A percentile compares a stretch with the other conserved stretches of the same genome.
phyloP scores from a whole-genome alignment of 1,140 invertebrate species.

The Polyergus mexicanus region DNA sequence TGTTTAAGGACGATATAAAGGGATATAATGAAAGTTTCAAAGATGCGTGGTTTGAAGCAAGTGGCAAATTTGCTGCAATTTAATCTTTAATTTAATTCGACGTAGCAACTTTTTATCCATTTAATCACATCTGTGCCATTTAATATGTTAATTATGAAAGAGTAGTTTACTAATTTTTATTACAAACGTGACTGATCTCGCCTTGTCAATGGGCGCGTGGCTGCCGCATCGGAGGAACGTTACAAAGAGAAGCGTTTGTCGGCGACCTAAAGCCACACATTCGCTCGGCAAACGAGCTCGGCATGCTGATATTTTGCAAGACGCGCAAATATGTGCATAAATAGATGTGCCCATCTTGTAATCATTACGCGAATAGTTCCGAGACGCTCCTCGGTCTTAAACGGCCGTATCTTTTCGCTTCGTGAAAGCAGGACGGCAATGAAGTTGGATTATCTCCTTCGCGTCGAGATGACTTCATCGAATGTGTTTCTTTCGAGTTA shows the following conservation, averaged over 20 bases:
- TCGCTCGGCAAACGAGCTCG: slow-evolving; percentile 66
- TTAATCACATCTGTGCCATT: background rate
- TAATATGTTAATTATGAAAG: background rate
- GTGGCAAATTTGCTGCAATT: no score
- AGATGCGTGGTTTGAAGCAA: no score
- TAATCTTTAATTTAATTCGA: no score
- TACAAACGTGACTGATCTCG: background rate
- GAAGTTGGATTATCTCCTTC: slow-evolving; percentile 14
- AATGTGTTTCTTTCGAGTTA: background rate
- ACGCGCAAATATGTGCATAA: slow-evolving; percentile 62
- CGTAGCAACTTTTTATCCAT: no score
- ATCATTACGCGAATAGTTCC: slow-evolving; percentile 3
- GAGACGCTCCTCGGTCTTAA: slow-evolving; percentile 4
- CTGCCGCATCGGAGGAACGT: background rate
- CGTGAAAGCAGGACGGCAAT: background rate
- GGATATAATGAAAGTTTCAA: no score
- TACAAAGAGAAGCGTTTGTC: slow-evolving; percentile 29
- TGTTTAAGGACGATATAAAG: no score
- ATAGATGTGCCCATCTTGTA: slow-evolving; percentile 60
- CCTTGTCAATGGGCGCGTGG: background rate
- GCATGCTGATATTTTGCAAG: slow-evolving; percentile 71
- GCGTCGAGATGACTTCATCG: background rate
- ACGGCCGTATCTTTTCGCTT: slow-evolving; percentile 4
- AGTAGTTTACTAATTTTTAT: slow-evolving; percentile 34
- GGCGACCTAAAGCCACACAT: slow-evolving; percentile 4